Evolutionary conservation across 2,113 vertebrate species (phyloP).

Genomic region (Dasyurus viverrinus): DNA sequence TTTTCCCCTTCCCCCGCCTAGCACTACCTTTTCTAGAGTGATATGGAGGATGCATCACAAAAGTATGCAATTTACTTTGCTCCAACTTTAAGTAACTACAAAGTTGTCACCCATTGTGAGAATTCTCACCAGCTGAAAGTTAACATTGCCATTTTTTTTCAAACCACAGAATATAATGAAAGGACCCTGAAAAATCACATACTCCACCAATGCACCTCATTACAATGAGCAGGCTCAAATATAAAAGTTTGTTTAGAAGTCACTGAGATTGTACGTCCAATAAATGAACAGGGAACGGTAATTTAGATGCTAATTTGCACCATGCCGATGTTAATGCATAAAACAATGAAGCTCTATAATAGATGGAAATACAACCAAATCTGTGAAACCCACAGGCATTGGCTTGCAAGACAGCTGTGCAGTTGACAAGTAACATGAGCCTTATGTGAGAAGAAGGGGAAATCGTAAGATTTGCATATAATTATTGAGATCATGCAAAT

Average conservation of each 20-base stretch:
- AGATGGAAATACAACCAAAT: slow-evolving; percentile 91
- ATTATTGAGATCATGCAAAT: slow-evolving; percentile 94
- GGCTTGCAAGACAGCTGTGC: slow-evolving; percentile 90
- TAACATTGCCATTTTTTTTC: slow-evolving; percentile 60
- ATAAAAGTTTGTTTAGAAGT: slow-evolving; percentile 86
- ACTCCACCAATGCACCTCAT: slow-evolving; percentile 73
- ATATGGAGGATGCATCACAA: slow-evolving; percentile 71
- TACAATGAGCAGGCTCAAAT: slow-evolving; percentile 79
- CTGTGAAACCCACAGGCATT: slow-evolving; percentile 88
- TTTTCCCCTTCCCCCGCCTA: not conserved
- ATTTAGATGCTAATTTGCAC: slow-evolving; percentile 90
- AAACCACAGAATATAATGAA: slow-evolving; percentile 74
- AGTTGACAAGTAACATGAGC: slow-evolving; percentile 92
- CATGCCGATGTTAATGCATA: slow-evolving; percentile 86
- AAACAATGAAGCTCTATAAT: slow-evolving; percentile 89
- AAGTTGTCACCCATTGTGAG: slow-evolving; percentile 79
- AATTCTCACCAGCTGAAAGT: slow-evolving; percentile 76
- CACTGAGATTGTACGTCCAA: slow-evolving; percentile 81
- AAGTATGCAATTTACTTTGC: slow-evolving; percentile 77
- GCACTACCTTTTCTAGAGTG: slow-evolving; percentile 48
- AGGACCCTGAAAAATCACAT: slow-evolving; percentile 76
- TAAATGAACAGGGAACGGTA: slow-evolving; percentile 85
- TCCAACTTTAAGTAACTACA: slow-evolving; percentile 80
- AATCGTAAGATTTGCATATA: slow-evolving; percentile 92
- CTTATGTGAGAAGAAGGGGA: slow-evolving; percentile 92